Conservation (phyloP, 1,140 invertebrate genomes). For the Orchesella cincta region DNA sequence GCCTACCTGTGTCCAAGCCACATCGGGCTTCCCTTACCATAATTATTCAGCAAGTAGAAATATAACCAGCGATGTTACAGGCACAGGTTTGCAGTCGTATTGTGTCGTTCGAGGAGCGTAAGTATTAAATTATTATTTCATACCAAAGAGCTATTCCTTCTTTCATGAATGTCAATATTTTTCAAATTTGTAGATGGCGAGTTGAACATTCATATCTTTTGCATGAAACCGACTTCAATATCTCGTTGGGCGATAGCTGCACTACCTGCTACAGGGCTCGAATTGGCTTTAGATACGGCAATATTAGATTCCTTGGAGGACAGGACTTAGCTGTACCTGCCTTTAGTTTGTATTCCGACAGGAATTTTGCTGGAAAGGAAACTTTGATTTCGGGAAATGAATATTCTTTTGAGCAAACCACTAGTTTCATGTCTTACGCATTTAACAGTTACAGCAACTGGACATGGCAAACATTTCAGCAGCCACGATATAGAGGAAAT, state of each 20-base stretch:
- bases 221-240: not conserved
- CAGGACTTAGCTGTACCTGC: not conserved
- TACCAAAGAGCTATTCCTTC: too few species aligned
- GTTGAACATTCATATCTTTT: not conserved
- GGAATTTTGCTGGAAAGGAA: not conserved
- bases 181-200: not conserved
- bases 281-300: not conserved
- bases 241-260: not conserved
- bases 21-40: not conserved
- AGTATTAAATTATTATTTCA: slow-evolving; percentile 10
- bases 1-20: not conserved
- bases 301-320: not conserved
- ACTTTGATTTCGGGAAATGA: not conserved
- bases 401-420: not conserved
- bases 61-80: not conserved
- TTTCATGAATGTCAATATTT: too few species aligned
- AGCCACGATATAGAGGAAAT: not conserved
- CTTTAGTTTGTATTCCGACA: not conserved
- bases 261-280: not conserved
- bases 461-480: not conserved
- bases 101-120: slow-evolving; percentile 13
- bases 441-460: slow-evolving; percentile 4
- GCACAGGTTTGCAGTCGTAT: not conserved
- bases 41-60: not conserved
- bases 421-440: not conserved